Conservation (phyloP, 2,797 vertebrate species). For the Odontamblyopus rebecca region DNA sequence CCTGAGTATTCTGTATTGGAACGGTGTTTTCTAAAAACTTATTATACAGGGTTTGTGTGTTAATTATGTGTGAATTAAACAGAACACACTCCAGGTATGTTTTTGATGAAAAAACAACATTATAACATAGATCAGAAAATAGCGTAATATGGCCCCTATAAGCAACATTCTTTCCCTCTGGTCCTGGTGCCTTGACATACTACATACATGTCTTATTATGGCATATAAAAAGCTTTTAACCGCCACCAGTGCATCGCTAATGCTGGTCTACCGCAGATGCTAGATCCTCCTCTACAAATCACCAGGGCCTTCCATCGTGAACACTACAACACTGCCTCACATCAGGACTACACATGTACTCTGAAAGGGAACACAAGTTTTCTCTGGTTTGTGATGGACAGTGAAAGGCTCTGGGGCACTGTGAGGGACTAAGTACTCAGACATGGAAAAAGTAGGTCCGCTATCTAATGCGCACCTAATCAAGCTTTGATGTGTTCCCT, state of each 20-base stretch:
- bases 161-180: too few relatives aligned
- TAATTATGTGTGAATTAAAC: too few relatives aligned
- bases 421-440: constrained; percentile 52
- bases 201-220: background rate
- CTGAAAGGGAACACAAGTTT: constrained; percentile 66
- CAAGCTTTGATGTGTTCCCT: constrained; percentile 65
- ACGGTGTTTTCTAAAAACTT: too few relatives aligned
- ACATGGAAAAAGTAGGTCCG: constrained; percentile 46
- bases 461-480: constrained; percentile 65
- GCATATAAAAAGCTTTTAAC: constrained; percentile 42
- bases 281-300: constrained; percentile 63
- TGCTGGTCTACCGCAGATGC: constrained; percentile 52
- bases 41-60: too few relatives aligned
- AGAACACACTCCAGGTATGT: too few relatives aligned
- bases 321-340: constrained; percentile 50
- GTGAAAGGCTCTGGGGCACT: constrained; percentile 48
- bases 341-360: constrained; percentile 64
- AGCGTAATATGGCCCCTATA: too few relatives aligned
- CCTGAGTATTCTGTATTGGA: too few relatives aligned
- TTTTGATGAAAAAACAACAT: too few relatives aligned
- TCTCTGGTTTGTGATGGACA: constrained; percentile 36
- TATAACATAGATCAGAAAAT: too few relatives aligned
- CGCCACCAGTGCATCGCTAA: constrained; percentile 60
- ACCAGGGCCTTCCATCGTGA: constrained; percentile 54
- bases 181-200: background rate